These are phyloP conservation scores for Molorchus minor DNA, from an alignment of 2,888 invertebrate species.

Conservation along the genomic window DNA sequence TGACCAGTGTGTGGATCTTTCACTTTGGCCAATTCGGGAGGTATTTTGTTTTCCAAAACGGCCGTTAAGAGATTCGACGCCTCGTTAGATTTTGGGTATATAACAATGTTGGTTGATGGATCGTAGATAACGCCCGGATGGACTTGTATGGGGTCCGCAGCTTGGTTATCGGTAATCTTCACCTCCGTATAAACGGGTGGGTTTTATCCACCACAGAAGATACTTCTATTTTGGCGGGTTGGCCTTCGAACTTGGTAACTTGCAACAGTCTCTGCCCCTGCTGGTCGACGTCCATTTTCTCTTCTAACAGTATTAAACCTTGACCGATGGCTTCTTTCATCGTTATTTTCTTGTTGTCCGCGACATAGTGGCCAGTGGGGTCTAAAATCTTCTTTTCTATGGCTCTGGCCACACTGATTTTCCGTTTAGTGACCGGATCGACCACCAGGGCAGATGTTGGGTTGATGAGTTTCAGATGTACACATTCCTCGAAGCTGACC, in stretches of 20 bases:
- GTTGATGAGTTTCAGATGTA: slow-evolving; percentile 86
- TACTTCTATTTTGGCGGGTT: slow-evolving; percentile 78
- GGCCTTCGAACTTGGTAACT: slow-evolving; percentile 76
- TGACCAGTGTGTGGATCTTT: slow-evolving; percentile 75
- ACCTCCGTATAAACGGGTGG: slow-evolving; percentile 65
- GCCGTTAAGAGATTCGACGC: slow-evolving; percentile 79
- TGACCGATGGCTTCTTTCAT: slow-evolving; percentile 80
- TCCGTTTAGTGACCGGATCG: slow-evolving; percentile 77
- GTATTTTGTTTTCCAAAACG: slow-evolving; percentile 77
- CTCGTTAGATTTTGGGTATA: slow-evolving; percentile 75
- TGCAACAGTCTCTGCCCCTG: slow-evolving; percentile 73
- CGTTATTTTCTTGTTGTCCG: slow-evolving; percentile 68
- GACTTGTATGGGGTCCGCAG: slow-evolving; percentile 75
- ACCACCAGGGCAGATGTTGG: slow-evolving; percentile 82
- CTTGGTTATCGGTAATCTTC: slow-evolving; percentile 62
- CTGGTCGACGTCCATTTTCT: slow-evolving; percentile 62
- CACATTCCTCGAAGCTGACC: slow-evolving; percentile 86
- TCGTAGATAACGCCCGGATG: slow-evolving; percentile 80
- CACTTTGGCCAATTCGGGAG: slow-evolving; percentile 74
- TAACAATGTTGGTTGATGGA: slow-evolving; percentile 78
- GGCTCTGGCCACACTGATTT: slow-evolving; percentile 74
- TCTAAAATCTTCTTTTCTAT: slow-evolving; percentile 83
- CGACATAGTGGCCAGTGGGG: slow-evolving; percentile 77
- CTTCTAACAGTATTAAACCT: slow-evolving; percentile 71
- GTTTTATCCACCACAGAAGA: slow-evolving; percentile 66